Conservation (phyloP, 2,113 vertebrate genomes). For the Himantopus leucocephalus region DNA sequence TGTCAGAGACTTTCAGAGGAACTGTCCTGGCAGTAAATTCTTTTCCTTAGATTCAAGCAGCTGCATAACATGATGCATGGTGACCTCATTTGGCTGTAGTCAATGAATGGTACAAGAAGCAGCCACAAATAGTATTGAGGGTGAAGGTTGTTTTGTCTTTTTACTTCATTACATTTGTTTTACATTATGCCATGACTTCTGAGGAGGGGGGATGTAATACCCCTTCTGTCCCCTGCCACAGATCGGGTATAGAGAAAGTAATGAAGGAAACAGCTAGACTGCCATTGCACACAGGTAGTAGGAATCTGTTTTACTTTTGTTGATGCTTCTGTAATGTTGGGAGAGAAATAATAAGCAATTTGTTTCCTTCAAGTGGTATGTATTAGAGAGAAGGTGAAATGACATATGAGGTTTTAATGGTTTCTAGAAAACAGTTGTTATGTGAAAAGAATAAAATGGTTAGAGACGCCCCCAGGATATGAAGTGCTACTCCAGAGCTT, state of each 20-base stretch:
- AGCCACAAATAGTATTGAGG: not conserved
- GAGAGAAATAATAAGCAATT: not conserved
- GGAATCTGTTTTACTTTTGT: not conserved
- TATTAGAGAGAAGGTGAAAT: not conserved
- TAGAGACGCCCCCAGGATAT: not conserved
- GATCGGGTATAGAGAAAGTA: not conserved
- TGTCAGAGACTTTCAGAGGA: not conserved
- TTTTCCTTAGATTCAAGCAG: not conserved
- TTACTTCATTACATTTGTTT: not conserved
- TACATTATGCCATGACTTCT: not conserved
- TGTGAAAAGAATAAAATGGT: not conserved
- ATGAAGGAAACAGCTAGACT: not conserved
- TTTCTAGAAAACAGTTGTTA: not conserved
- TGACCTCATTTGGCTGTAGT: not conserved
- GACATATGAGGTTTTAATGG: not conserved
- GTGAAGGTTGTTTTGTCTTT: not conserved
- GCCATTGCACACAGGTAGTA: not conserved
- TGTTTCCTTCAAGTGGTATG: not conserved
- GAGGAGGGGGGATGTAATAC: not conserved
- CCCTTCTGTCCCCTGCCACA: not conserved
- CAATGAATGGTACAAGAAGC: not conserved
- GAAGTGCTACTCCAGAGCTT: not conserved
- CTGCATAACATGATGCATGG: not conserved
- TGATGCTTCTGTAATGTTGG: not conserved
- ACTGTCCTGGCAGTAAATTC: not conserved